These are phyloP conservation scores for Drosophila murphyi DNA, from an alignment of 1,140 invertebrate genomes.

Conservation along the genomic window DNA sequence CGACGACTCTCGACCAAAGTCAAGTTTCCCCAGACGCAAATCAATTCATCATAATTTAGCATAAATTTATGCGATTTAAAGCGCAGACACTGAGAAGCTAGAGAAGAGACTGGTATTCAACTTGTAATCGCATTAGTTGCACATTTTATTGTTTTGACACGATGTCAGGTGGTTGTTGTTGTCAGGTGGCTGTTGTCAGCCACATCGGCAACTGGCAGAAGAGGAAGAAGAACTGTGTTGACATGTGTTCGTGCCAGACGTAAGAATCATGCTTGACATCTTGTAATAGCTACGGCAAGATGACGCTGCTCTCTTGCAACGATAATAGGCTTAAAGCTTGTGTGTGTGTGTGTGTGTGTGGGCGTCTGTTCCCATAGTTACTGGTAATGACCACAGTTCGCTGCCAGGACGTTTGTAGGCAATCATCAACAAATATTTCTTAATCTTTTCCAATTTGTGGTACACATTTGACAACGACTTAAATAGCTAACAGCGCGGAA, in stretches of 20 bases:
- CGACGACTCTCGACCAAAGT: slow-evolving; percentile 32
- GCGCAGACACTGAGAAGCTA: neutral
- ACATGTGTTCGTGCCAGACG: slow-evolving; percentile 21
- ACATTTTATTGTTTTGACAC: slow-evolving; percentile 72
- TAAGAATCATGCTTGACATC: slow-evolving; percentile 50
- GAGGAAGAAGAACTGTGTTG: slow-evolving; percentile 6
- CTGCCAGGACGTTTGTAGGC: too few species aligned
- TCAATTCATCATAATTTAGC: slow-evolving; percentile 78
- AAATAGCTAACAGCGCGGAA: neutral
- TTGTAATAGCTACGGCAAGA: slow-evolving; percentile 61
- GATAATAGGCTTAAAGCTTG: slow-evolving; percentile 40
- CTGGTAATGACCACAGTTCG: too few species aligned
- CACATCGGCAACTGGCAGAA: slow-evolving; percentile 22
- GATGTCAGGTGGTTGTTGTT: slow-evolving; percentile 11
- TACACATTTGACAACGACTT: neutral
- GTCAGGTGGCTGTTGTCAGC: neutral
- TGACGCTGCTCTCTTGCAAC: slow-evolving; percentile 29
- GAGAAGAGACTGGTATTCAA: neutral
- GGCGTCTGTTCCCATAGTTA: neutral
- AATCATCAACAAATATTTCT: neutral
- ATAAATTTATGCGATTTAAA: slow-evolving; percentile 45
- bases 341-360: neutral
- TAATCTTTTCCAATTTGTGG: neutral
- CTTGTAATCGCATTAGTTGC: slow-evolving; percentile 80
- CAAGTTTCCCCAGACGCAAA: slow-evolving; percentile 59